Evolutionary conservation across 2,797 vertebrate species (phyloP), one percentile per base, ranked within the genome.

Genomic region (Myotis planiceps): DNA sequence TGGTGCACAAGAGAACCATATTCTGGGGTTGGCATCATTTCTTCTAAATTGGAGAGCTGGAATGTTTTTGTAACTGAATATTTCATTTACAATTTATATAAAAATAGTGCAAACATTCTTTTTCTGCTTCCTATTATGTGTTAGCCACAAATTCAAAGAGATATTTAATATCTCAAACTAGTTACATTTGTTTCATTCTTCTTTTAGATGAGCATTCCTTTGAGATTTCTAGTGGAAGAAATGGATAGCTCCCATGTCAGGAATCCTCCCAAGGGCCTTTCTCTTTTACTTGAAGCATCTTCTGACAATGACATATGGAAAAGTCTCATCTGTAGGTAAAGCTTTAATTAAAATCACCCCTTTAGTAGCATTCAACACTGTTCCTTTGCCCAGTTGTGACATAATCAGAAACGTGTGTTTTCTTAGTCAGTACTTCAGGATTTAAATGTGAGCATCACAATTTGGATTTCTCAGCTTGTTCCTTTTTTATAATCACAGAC

Each of bases 61-160:
- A 25, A 78, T 1, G 29, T 37, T 97, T 93, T 96, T 94, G 60
- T n/a, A 75, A 51, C 75, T 96, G 84, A 96, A 84, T 96, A 80
- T 97, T 80, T 97, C 95, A 83, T 95, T 92, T 95, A 68, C 16
- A 82, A 71, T 96, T 95, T 95, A 96, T 97, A 27, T 81, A 81
- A 94, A 97, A 95, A 75, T 92, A 96, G 80, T 25, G 25, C 88
- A 91, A 88, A 65, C 90, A 90, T 71, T 45, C 88, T 74, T 85
- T 42, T 94, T 97, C 72, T 21, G 80, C 83, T 97, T 98, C 79
- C 49, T 45, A 95, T 92, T 95, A 80, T 60, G 37, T 94, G 94
- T 97, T 98, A 96, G 34, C 53, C 85, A 97, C 91, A 60, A 92
- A 97, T 97, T 93, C 86, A 90, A 94, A 90, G 88, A 96, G 49